Percentiles rank a stretch among this genome's conserved stretches.
These are phyloP conservation scores for Anguilla obscura DNA, from an alignment of 2,797 vertebrate species.

Conservation along the genomic window DNA sequence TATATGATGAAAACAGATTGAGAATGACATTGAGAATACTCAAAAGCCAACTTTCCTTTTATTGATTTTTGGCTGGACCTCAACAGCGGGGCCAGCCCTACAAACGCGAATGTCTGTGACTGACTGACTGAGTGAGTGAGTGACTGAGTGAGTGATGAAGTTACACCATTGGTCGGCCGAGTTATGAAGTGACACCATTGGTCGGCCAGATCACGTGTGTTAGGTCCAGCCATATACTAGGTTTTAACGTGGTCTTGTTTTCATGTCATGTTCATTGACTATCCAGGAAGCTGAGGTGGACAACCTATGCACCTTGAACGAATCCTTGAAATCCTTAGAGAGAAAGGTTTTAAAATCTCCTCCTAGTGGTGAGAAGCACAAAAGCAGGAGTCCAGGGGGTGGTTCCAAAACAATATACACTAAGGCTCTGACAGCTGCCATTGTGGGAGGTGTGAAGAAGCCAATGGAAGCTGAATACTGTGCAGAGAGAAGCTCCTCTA, in stretches of 20 bases:
- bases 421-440: slow-evolving; percentile 61
- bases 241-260: too few relatives aligned
- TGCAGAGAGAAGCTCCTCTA: neutral
- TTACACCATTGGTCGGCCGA: too few relatives aligned
- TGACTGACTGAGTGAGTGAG: too few relatives aligned
- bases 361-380: slow-evolving; percentile 53
- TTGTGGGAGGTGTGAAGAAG: slow-evolving; percentile 42
- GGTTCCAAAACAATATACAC: slow-evolving; percentile 64
- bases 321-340: slow-evolving; percentile 8
- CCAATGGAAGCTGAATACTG: neutral
- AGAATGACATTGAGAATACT: neutral
- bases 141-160: too few relatives aligned
- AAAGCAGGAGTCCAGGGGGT: slow-evolving; percentile 59
- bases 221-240: too few relatives aligned
- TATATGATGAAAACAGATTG: neutral
- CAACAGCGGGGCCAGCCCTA: too few relatives aligned
- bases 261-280: neutral
- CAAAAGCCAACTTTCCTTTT: neutral
- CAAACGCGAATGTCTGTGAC: too few relatives aligned
- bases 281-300: slow-evolving; percentile 34
- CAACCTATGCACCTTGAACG: slow-evolving; percentile 3
- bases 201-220: too few relatives aligned
- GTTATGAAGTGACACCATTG: too few relatives aligned
- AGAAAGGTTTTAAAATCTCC: slow-evolving; percentile 30
- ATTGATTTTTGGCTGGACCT: neutral